Conservation (phyloP, 2,888 invertebrate species). For the Macrosiphum euphorbiae region DNA sequence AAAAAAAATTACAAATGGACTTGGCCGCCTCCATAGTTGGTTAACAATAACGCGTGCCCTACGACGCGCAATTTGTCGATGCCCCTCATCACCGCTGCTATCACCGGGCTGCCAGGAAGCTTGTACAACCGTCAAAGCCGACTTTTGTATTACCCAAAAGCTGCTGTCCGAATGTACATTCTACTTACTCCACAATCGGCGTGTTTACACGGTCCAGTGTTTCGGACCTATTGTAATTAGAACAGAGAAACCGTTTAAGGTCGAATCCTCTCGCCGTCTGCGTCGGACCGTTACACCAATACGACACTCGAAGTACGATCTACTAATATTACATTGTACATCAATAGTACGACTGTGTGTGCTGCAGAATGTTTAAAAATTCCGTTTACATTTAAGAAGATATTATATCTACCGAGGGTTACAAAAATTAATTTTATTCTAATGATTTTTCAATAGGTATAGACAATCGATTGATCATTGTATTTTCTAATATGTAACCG, state of each 20-base stretch:
- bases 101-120: neutral
- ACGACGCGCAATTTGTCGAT: neutral
- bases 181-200: neutral
- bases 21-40: neutral
- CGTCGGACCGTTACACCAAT: neutral
- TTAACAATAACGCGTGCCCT: neutral
- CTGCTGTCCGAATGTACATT: neutral
- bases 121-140: neutral
- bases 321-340: neutral
- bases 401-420: too few species aligned
- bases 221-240: neutral
- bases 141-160: neutral
- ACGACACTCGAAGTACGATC: neutral
- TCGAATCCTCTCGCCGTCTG: neutral
- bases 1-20: constrained; percentile 14
- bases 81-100: neutral
- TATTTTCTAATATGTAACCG: too few species aligned
- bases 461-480: neutral
- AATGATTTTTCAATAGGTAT: neutral
- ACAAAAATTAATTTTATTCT: neutral
- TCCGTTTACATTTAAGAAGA: too few species aligned
- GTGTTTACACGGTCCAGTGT: neutral
- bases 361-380: neutral
- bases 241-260: neutral
- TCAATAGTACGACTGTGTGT: neutral